Conservation (phyloP, 2,888 invertebrate species). For the Psococerastis gibbosa region DNA sequence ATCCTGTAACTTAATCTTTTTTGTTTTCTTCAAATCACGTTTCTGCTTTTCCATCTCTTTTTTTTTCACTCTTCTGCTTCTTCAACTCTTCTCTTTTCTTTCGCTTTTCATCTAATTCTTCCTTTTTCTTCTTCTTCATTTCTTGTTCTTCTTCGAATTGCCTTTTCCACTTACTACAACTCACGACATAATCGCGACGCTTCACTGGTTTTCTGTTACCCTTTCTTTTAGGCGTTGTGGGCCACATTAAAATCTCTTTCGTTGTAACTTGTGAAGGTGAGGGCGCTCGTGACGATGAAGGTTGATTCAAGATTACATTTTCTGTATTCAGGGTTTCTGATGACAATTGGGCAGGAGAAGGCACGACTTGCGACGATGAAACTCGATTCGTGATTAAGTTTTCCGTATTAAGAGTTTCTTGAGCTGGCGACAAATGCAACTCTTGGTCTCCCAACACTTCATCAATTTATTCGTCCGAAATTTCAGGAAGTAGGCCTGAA, state of each 20-base stretch:
- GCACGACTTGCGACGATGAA: too few relatives aligned
- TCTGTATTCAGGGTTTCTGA: too few relatives aligned
- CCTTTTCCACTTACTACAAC: conserved; percentile 6
- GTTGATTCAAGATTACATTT: background rate
- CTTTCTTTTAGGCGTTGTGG: background rate
- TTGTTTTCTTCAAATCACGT: background rate
- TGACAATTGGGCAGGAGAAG: background rate
- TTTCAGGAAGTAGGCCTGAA: background rate
- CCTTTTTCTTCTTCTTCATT: conserved; percentile 3
- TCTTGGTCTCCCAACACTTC: background rate
- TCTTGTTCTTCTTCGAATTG: background rate
- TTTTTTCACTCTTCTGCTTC: background rate
- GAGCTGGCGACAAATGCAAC: too few relatives aligned
- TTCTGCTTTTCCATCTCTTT: too few relatives aligned
- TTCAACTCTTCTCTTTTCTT: conserved; percentile 6
- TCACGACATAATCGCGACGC: background rate
- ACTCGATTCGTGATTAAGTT: too few relatives aligned
- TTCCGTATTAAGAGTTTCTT: background rate
- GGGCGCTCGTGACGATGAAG: background rate
- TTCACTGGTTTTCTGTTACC: background rate
- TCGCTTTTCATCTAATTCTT: background rate
- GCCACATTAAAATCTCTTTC: background rate
- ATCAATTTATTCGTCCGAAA: background rate
- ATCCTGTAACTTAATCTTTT: conserved; percentile 7
- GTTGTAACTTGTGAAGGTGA: background rate